Conservation (phyloP, 2,888 invertebrate species). For the Polydesmus complanatus region DNA sequence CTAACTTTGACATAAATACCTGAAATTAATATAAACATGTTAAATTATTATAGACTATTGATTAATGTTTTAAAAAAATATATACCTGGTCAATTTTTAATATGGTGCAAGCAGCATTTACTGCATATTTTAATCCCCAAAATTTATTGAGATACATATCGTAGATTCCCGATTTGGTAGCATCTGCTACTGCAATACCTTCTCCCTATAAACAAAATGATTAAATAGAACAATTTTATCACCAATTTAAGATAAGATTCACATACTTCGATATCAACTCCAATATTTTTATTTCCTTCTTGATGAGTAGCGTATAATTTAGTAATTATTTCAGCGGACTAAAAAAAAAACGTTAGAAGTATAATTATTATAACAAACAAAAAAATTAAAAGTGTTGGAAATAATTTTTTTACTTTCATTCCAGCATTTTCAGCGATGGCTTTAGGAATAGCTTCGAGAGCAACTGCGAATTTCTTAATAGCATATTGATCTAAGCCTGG, state of each 20-base stretch:
- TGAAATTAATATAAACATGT: not conserved
- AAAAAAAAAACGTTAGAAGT: constrained; percentile 11
- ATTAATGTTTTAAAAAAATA: not conserved
- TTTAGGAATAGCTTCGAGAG: constrained; percentile 80
- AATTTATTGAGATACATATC: constrained; percentile 74
- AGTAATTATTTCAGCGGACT: constrained; percentile 66
- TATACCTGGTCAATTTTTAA: constrained; percentile 75
- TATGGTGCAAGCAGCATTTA: constrained; percentile 80
- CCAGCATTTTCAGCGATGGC: constrained; percentile 91
- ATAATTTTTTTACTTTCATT: constrained; percentile 41
- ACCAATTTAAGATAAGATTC: not conserved
- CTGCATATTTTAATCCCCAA: constrained; percentile 93
- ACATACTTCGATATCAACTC: constrained; percentile 69
- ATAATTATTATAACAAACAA: not conserved
- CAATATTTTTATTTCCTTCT: constrained; percentile 62
- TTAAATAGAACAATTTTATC: not conserved
- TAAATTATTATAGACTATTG: not conserved
- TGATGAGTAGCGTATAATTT: constrained; percentile 89
- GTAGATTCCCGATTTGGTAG: constrained; percentile 57
- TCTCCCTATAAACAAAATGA: constrained; percentile 37
- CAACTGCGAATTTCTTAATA: constrained; percentile 70
- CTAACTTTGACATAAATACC: constrained; percentile 72
- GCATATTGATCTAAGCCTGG: constrained; percentile 96
- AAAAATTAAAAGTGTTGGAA: not conserved
- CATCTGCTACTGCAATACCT: constrained; percentile 54